Base-by-base conservation (phyloP, 2,113 vertebrate species). In the Vidua macroura region DNA sequence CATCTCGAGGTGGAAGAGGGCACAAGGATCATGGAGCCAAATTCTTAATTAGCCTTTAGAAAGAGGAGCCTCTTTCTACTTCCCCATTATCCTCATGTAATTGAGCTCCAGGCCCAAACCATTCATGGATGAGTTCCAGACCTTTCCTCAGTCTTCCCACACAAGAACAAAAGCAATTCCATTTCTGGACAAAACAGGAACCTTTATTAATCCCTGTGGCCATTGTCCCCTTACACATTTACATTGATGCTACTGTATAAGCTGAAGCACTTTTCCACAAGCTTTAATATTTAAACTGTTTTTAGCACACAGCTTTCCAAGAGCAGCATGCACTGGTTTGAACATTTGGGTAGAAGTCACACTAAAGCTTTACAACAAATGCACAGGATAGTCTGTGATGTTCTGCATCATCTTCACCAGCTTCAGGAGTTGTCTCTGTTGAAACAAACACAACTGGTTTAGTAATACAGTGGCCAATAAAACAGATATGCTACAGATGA, bases 131-230 rank as follows among this genome's bases (percentile, higher is more conserved):
- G 39, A 78, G 44, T 63, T 84, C 69, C 67, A 91, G 69, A 72
- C 28, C 13, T 41, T 72, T 89, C 10, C 68, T 56, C 35, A 31
- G 0, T 48, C 62, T 70, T 78, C 44, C 56, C 69, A 21, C 1
- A 58, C 16, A 86, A 84, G 55, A 83, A 94, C 16, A 92, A 83
- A 89, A 75, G 11, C 41, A 89, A 53, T 22, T 49, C 6, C 20
- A 67, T 18, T 90, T 73, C 69, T 53, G 58, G 55, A 62, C 55
- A 69, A 86, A 78, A 62, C 15, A 78, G 64, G 39, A 86, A 62
- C 25, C 69, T 96, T 96, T 96, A 96, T 92, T 95, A 89, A 93
- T 51, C n/a, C 48, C 62, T 13, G 17, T 27, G 58, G 39, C 49
- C 70, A 76, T 27, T 44, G 27, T 87, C 44, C 49, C 41, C 37